Base-by-base conservation (phyloP, 2,113 vertebrate species). In the Telmatochromis sp. region DNA sequence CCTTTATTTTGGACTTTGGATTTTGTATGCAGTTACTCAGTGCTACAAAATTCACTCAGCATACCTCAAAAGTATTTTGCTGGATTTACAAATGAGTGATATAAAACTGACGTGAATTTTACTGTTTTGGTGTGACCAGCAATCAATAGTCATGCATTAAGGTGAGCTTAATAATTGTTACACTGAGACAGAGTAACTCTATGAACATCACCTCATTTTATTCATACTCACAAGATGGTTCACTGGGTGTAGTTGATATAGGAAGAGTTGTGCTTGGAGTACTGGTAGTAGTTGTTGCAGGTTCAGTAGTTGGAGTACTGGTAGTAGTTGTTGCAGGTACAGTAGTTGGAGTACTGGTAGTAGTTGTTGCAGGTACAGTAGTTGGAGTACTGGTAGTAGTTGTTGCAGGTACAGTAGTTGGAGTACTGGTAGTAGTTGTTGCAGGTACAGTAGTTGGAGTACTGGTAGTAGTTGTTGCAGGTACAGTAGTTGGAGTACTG, bases 401-500 rank as follows among this genome's bases (percentile, higher is more conserved):
- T 37, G 1, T 37, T 37, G 37, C 37, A 37, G 37, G 9, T 6
- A 0, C 1, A 0, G 0, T 53, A 6, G 9, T 54, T 1, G 45
- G 0, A n/a, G 26, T 10, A 31, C 0, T 19, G 1, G 26, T 51
- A 51, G 45, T 6, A 14, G 31, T 15, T 54, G n/a, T 13, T 9
- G 12, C 2, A 15, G 6, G 3, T 4, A 0, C 8, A 2, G 3
- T 55, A 5, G 1, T 5, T 11, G 75, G 0, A 53, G 19, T 6
- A 21, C 0, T 53, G 1, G n/a, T 53, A 6, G 51, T 4, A 11
- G 5, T 54, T 6, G 5, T 21, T 21, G 5, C 49, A 10, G 49
- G 3, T 6, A 0, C 5, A 1, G 1, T 53, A 3, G 5, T 5
- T 3, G 49, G 0, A n/a, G 1, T 3, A n/a, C 0, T 3, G 3